These are phyloP conservation scores for Triplophysa siluroides DNA, from an alignment of 2,113 vertebrate species.

Conservation along the genomic window DNA sequence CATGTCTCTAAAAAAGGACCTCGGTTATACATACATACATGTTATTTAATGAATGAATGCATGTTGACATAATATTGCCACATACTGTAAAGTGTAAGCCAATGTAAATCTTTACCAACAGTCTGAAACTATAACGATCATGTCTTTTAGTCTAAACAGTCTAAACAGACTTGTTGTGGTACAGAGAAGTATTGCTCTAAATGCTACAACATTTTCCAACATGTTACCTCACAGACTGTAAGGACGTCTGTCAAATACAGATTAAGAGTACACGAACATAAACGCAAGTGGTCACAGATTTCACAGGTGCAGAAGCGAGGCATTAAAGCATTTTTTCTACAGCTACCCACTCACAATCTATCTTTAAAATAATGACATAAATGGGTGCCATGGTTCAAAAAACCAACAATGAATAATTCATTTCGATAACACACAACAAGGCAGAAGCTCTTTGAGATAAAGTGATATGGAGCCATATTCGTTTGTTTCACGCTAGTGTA, in stretches of 20 bases:
- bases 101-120: conserved; percentile 31
- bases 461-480: conserved; percentile 47
- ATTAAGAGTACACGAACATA: conserved; percentile 13
- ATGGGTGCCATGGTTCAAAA: conserved; percentile 49
- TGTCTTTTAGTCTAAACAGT: conserved; percentile 40
- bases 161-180: conserved; percentile 21
- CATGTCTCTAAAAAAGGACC: conserved; percentile 25
- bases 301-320: conserved; percentile 47
- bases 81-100: conserved; percentile 30
- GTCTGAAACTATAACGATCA: conserved; percentile 14
- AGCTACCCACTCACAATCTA: conserved; percentile 29
- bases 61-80: background rate
- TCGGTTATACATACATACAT: conserved; percentile 18
- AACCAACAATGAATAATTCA: conserved; percentile 49
- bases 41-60: background rate
- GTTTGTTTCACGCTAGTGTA: conserved; percentile 50
- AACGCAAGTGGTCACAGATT: conserved; percentile 37
- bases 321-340: conserved; percentile 27
- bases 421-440: conserved; percentile 55
- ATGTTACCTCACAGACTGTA: conserved; percentile 26
- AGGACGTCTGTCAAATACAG: conserved; percentile 13
- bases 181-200: conserved; percentile 41
- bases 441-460: conserved; percentile 47
- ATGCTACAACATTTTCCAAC: conserved; percentile 47
- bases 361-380: conserved; percentile 45